Conservation (phyloP, 2,888 invertebrate genomes). For the Zaprionus bogoriensis region DNA sequence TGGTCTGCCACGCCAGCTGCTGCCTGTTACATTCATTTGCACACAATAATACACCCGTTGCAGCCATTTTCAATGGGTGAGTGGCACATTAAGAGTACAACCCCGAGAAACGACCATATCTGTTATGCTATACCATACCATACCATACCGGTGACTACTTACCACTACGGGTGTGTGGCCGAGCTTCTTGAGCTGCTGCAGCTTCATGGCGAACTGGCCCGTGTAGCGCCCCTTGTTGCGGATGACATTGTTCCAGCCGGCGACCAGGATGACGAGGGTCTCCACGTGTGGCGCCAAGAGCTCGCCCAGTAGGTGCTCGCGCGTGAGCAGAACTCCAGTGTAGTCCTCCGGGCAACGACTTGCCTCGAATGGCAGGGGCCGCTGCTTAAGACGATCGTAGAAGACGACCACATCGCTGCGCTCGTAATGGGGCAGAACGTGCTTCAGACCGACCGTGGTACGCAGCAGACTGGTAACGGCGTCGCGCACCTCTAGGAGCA, state of each 20-base stretch:
- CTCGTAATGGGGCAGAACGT: conserved; percentile 88
- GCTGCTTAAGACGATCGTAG: conserved; percentile 84
- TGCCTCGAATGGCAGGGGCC: conserved; percentile 83
- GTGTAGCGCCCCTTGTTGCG: conserved; percentile 84
- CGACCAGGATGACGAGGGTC: conserved; percentile 86
- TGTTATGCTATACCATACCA: not conserved
- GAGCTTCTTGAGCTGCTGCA: conserved; percentile 86
- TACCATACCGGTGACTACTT: conserved; percentile 23
- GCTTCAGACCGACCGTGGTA: conserved; percentile 82
- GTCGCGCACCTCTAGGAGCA: conserved; percentile 85
- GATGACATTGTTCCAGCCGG: conserved; percentile 86
- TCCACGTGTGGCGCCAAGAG: conserved; percentile 55
- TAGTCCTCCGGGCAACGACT: conserved; percentile 83
- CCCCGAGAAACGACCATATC: not conserved
- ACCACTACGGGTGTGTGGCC: conserved; percentile 86
- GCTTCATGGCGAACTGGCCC: conserved; percentile 86
- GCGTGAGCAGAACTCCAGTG: conserved; percentile 82
- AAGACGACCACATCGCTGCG: conserved; percentile 87
- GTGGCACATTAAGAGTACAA: no score
- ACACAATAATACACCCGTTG: no score
- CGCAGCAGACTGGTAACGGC: conserved; percentile 84
- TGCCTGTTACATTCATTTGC: no score
- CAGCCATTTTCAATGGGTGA: no score
- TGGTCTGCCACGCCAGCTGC: no score
- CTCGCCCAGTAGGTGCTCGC: conserved; percentile 67